Evolutionary conservation across 2,797 vertebrate species (phyloP).

Genomic region (Crenuchus spilurus): DNA sequence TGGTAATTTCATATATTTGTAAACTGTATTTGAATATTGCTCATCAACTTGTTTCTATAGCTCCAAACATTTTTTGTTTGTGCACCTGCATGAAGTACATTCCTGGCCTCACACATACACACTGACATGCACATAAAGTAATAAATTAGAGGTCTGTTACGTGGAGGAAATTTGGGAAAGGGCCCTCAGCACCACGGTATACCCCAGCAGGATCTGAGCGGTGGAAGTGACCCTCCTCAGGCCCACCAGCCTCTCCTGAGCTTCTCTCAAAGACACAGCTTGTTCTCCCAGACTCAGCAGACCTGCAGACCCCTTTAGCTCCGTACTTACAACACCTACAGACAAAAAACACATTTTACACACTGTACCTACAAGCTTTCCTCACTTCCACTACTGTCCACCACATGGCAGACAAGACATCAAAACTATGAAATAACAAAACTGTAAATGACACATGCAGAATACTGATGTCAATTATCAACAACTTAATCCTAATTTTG

Average conservation of each 20-base stretch:
- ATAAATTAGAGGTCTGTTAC: constrained; percentile 53
- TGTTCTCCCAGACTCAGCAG: constrained; percentile 80
- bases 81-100: too few relatives aligned
- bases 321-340: constrained; percentile 66
- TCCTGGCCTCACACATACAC: neutral
- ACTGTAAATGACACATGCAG: too few relatives aligned
- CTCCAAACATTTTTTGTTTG: too few relatives aligned
- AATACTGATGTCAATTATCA: too few relatives aligned
- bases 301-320: constrained; percentile 68
- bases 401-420: too few relatives aligned
- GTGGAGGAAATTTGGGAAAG: constrained; percentile 80
- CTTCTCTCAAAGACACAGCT: constrained; percentile 76
- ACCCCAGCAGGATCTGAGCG: constrained; percentile 81
- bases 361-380: too few relatives aligned
- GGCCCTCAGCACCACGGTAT: constrained; percentile 82
- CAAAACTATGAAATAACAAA: too few relatives aligned
- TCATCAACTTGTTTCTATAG: too few relatives aligned
- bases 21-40: too few relatives aligned
- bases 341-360: constrained; percentile 22
- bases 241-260: constrained; percentile 79
- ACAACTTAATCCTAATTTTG: too few relatives aligned
- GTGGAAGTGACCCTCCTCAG: constrained; percentile 79
- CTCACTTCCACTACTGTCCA: too few relatives aligned
- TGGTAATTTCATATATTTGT: too few relatives aligned
- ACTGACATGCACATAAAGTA: neutral